These are phyloP conservation scores for Leptatherina wallacei DNA, from an alignment of 2,797 vertebrate species.

Conservation along the genomic window DNA sequence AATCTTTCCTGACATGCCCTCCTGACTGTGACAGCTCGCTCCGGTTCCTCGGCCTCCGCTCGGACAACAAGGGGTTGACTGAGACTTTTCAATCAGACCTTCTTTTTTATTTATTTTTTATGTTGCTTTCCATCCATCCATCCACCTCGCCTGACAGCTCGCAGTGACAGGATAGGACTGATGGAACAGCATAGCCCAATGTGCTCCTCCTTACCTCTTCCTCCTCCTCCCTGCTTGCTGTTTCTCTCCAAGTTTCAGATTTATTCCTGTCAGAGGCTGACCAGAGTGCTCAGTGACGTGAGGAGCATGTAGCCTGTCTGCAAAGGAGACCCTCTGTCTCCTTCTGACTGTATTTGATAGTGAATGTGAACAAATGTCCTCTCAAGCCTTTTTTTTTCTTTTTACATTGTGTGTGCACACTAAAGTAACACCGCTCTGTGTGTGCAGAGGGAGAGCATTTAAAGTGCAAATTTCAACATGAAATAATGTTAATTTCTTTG, in stretches of 20 bases:
- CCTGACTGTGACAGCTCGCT: constrained; percentile 49
- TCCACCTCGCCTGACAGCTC: constrained; percentile 57
- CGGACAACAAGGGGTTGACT: constrained; percentile 43
- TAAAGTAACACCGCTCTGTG: constrained; percentile 1
- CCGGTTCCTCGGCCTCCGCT: constrained; percentile 24
- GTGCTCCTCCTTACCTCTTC: constrained; percentile 57
- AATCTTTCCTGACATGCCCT: constrained; percentile 65
- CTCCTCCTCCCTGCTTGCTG: constrained; percentile 5
- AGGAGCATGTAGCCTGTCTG: constrained; percentile 64
- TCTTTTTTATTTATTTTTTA: constrained; percentile 15
- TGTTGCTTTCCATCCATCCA: constrained; percentile 44
- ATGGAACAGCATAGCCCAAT: constrained; percentile 56
- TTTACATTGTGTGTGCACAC: background rate
- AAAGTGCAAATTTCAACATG: constrained; percentile 13
- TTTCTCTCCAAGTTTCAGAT: constrained; percentile 54
- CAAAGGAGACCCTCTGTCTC: constrained; percentile 48
- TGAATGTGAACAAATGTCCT: constrained; percentile 28
- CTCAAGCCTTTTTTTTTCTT: constrained; percentile 20
- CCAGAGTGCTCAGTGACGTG: constrained; percentile 60
- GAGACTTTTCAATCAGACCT: constrained; percentile 66
- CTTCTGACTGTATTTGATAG: constrained; percentile 36
- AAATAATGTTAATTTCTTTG: constrained; percentile 9
- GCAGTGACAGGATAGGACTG: constrained; percentile 64
- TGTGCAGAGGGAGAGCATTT: constrained; percentile 11
- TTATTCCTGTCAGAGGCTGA: constrained; percentile 78